A percentile compares a stretch with the other conserved stretches of the same genome.
phyloP scores from a whole-genome alignment of 2,888 invertebrate species.

The Dryobotodes eremita region DNA sequence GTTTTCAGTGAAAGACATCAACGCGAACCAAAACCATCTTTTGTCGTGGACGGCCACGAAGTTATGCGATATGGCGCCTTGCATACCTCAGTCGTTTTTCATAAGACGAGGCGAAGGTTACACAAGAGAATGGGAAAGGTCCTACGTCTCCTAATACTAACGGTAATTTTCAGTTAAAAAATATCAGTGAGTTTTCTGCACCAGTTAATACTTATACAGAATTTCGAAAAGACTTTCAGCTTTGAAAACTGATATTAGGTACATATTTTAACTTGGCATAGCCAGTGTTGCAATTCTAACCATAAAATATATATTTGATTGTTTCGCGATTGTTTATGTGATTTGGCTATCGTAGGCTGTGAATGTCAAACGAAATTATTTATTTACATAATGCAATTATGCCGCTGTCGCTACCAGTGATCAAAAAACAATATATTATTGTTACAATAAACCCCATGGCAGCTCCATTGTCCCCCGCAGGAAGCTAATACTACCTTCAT shows the following conservation, averaged over 20 bases:
- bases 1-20: constrained; percentile 34
- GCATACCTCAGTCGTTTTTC: background rate
- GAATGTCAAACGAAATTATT: constrained; percentile 48
- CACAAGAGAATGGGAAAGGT: background rate
- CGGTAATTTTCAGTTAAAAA: background rate
- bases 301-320: constrained; percentile 10
- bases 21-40: background rate
- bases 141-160: background rate
- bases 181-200: no score
- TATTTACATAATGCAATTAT: constrained; percentile 58
- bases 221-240: no score
- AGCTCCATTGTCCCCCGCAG: constrained; percentile 32
- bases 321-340: constrained; percentile 42
- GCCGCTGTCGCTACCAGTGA: constrained; percentile 49
- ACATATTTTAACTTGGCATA: no score
- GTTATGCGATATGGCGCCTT: background rate
- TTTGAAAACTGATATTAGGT: no score
- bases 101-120: background rate
- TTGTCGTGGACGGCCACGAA: background rate
- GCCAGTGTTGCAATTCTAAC: background rate
- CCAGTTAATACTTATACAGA: no score
- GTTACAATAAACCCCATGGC: constrained; percentile 40
- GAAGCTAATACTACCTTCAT: constrained; percentile 54
- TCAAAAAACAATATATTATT: constrained; percentile 55
- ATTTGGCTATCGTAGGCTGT: constrained; percentile 33